Percentiles rank a stretch among this genome's conserved stretches.
Conservation (phyloP, 2,888 invertebrate species). For the Sylvicola cinctus region DNA sequence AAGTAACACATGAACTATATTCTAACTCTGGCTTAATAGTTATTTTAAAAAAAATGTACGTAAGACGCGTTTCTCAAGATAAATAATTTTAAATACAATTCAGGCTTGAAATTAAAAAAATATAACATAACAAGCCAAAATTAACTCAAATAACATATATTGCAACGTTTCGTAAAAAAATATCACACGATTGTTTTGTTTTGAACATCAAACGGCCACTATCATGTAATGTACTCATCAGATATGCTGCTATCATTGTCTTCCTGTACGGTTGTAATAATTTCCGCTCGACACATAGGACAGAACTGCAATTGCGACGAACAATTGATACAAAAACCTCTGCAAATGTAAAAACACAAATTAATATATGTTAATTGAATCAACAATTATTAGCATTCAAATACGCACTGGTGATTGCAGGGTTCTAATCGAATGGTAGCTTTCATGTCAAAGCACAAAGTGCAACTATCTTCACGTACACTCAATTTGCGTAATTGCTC, state of each 20-base stretch:
- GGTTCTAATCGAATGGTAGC: slow-evolving; percentile 57
- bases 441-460: slow-evolving; percentile 64
- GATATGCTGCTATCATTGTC: slow-evolving; percentile 10
- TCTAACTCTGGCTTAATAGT: too few species aligned
- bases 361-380: slow-evolving; percentile 5
- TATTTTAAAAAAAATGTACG: too few species aligned
- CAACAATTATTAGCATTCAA: background rate
- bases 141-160: too few species aligned
- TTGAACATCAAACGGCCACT: too few species aligned
- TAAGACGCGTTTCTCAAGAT: too few species aligned
- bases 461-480: slow-evolving; percentile 66
- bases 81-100: too few species aligned
- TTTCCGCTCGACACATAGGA: slow-evolving; percentile 56
- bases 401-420: slow-evolving; percentile 60
- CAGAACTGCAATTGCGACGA: slow-evolving; percentile 59
- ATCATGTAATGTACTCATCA: slow-evolving; percentile 9
- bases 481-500: slow-evolving; percentile 51
- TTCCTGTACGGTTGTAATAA: slow-evolving; percentile 13
- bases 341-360: slow-evolving; percentile 19
- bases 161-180: too few species aligned
- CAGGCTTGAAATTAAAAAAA: too few species aligned
- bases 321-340: slow-evolving; percentile 71
- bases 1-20: too few species aligned
- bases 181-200: too few species aligned
- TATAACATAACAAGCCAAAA: too few species aligned